Conservation (phyloP, 2,888 invertebrate genomes). For the Parthenolecanium corni region DNA sequence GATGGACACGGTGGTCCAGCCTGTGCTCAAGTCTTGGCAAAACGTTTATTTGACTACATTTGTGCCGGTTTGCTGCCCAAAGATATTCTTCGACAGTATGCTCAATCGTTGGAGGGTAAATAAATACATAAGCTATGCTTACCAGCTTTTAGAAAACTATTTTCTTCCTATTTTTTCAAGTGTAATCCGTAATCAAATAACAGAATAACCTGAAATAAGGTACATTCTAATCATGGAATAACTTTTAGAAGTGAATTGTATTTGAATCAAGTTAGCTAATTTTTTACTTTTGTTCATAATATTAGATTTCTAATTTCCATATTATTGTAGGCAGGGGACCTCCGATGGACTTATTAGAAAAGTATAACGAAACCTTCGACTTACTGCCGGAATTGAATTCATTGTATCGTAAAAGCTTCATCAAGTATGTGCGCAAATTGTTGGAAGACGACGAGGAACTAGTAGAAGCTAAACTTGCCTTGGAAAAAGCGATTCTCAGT, state of each 20-base stretch:
- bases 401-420: conserved; percentile 60
- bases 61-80: conserved; percentile 66
- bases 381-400: conserved; percentile 61
- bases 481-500: conserved; percentile 67
- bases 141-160: no score
- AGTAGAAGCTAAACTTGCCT: conserved; percentile 51
- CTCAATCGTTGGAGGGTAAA: conserved; percentile 37
- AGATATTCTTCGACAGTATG: conserved; percentile 47
- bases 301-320: neutral
- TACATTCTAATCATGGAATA: no score
- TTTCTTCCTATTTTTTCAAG: no score
- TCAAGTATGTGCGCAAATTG: conserved; percentile 49
- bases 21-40: conserved; percentile 84
- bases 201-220: no score
- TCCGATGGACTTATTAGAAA: conserved; percentile 42
- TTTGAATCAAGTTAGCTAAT: no score
- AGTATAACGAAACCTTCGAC: conserved; percentile 52
- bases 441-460: conserved; percentile 39
- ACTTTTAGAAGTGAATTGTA: no score
- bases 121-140: no score
- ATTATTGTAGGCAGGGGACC: conserved; percentile 32
- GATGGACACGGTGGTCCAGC: conserved; percentile 93
- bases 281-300: neutral
- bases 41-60: conserved; percentile 74
- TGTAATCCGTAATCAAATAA: no score